phyloP scores from a whole-genome alignment of 2,888 invertebrate genomes.

The Nebria salina region DNA sequence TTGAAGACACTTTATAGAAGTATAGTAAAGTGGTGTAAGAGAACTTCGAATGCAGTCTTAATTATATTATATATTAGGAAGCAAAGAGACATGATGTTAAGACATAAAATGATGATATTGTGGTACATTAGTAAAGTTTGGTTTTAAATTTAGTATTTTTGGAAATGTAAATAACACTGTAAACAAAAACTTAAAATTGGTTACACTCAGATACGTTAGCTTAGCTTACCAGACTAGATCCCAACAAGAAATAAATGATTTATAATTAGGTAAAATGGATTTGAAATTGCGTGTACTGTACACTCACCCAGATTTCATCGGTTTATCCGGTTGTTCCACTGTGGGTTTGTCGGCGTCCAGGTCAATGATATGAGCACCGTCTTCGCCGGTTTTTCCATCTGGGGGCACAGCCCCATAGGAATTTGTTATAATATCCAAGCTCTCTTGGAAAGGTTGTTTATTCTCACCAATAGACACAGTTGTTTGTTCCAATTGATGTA shows the following conservation, averaged over 20 bases:
- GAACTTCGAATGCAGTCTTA: not conserved
- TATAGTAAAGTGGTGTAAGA: no score
- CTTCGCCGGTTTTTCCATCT: conserved; percentile 54
- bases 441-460: conserved; percentile 60
- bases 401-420: conserved; percentile 55
- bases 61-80: not conserved
- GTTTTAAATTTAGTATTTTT: not conserved
- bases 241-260: not conserved
- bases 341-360: conserved; percentile 50
- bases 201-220: not conserved
- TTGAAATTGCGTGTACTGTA: not conserved
- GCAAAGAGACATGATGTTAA: not conserved
- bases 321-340: conserved; percentile 37
- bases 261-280: no score
- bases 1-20: conserved; percentile 4
- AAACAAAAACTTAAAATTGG: not conserved
- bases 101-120: not conserved
- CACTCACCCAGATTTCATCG: conserved; percentile 47
- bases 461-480: conserved; percentile 58
- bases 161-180: not conserved
- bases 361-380: conserved; percentile 51
- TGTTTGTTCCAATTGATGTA: conserved; percentile 59
- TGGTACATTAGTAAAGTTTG: not conserved
- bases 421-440: conserved; percentile 60
- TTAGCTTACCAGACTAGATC: not conserved